Conservation (phyloP, 2,888 invertebrate genomes). For the Galerucella pusilla region DNA sequence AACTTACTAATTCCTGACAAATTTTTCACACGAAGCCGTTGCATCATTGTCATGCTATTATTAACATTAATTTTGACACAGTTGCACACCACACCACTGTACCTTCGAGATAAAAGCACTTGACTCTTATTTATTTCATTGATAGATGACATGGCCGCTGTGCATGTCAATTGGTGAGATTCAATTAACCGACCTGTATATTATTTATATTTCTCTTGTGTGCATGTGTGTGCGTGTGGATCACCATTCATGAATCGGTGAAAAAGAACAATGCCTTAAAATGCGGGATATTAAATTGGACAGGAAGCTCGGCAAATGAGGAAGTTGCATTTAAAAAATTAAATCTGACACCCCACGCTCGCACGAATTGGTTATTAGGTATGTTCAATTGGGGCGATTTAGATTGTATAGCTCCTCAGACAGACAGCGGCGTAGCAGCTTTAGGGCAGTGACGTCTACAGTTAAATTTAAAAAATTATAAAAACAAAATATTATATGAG, state of each 20-base stretch:
- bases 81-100: slow-evolving; percentile 29
- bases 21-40: slow-evolving; percentile 9
- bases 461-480: no score
- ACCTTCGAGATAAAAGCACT: slow-evolving; percentile 22
- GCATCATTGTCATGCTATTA: slow-evolving; percentile 29
- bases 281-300: slow-evolving; percentile 53
- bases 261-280: slow-evolving; percentile 53
- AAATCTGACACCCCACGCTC: slow-evolving; percentile 50
- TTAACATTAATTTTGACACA: slow-evolving; percentile 4
- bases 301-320: slow-evolving; percentile 57
- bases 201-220: no score
- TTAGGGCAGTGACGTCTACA: no score
- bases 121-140: slow-evolving; percentile 41
- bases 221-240: slow-evolving; percentile 31
- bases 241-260: slow-evolving; percentile 52
- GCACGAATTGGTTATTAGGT: slow-evolving; percentile 11
- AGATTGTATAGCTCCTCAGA: slow-evolving; percentile 12
- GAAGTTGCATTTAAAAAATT: slow-evolving; percentile 55
- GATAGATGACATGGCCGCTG: slow-evolving; percentile 8
- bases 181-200: slow-evolving; percentile 48
- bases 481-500: no score
- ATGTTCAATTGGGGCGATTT: slow-evolving; percentile 18
- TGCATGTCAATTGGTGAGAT: slow-evolving; percentile 52
- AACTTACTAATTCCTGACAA: slow-evolving; percentile 2
- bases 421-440: neutral